phyloP scores from a whole-genome alignment of 2,797 vertebrate genomes.

The Remorina albescens region DNA sequence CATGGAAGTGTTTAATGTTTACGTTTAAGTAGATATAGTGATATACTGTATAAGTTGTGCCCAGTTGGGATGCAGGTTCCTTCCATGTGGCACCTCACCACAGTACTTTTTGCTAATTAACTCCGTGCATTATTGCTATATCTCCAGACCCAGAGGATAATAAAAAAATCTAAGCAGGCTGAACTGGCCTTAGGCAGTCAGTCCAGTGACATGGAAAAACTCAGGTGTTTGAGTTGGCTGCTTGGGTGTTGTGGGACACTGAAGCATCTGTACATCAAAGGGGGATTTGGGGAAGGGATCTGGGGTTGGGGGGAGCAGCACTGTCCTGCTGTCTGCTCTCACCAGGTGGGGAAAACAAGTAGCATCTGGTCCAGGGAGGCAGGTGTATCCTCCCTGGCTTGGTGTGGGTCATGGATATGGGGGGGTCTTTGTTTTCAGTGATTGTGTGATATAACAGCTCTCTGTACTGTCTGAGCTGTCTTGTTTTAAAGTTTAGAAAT shows the following conservation, averaged over 20 bases:
- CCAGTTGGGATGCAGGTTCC: neutral
- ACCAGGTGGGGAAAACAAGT: constrained; percentile 40
- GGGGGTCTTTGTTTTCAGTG: constrained; percentile 17
- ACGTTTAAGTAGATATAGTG: no score
- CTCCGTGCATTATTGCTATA: neutral
- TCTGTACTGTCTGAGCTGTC: neutral
- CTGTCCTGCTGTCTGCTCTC: constrained; percentile 38
- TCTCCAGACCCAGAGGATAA: neutral
- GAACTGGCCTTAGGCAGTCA: neutral
- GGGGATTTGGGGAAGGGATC: constrained; percentile 3
- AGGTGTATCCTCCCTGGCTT: neutral
- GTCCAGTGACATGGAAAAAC: neutral
- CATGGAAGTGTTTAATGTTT: no score
- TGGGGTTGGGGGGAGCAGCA: constrained; percentile 2
- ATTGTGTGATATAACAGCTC: constrained; percentile 24
- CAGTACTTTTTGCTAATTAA: neutral
- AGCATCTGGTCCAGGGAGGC: constrained; percentile 45
- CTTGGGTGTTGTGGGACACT: constrained; percentile 8
- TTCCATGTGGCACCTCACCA: neutral
- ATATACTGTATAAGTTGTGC: neutral
- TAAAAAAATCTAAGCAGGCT: neutral
- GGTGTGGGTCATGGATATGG: constrained; percentile 7
- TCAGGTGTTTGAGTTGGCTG: constrained; percentile 38
- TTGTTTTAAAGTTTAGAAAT: neutral
- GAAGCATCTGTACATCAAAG: constrained; percentile 54